These are phyloP conservation scores for Callyntrura guangdongensis DNA, from an alignment of 2,888 invertebrate genomes.

Conservation along the genomic window DNA sequence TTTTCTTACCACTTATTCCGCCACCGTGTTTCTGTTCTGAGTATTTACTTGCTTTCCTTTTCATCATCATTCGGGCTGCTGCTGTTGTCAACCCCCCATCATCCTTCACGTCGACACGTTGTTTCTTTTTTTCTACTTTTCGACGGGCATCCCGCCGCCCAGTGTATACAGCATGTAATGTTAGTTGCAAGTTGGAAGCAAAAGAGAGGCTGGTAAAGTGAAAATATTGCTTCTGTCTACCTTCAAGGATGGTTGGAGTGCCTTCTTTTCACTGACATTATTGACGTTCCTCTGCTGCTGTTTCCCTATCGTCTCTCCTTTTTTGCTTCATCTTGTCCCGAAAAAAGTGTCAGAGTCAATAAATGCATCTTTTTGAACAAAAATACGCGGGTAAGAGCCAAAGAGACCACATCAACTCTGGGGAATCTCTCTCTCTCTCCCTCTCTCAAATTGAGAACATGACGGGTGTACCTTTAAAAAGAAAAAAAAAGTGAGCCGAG, in stretches of 20 bases:
- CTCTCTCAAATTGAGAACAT: constrained; percentile 72
- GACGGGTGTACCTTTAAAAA: constrained; percentile 63
- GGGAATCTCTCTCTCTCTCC: too few species aligned
- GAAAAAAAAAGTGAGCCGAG: not conserved
- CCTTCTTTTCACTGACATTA: constrained; percentile 33
- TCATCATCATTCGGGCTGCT: constrained; percentile 27
- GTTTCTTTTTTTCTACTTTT: constrained; percentile 3
- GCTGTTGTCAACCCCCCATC: constrained; percentile 8
- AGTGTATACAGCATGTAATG: not conserved
- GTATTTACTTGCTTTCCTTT: constrained; percentile 38
- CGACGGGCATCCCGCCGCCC: too few species aligned
- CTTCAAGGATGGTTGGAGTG: not conserved
- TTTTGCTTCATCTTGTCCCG: constrained; percentile 60
- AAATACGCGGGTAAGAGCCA: not conserved
- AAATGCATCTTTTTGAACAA: constrained; percentile 78
- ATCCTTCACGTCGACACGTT: constrained; percentile 55
- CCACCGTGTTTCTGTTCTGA: too few species aligned
- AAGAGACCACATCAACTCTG: constrained; percentile 46
- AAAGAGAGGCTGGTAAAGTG: not conserved
- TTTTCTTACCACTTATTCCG: constrained; percentile 16
- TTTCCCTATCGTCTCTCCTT: constrained; percentile 25
- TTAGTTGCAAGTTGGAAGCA: not conserved
- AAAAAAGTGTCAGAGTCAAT: constrained; percentile 78
- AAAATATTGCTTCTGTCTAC: constrained; percentile 3
- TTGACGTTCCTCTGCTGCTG: constrained; percentile 28